A percentile compares a stretch with the other conserved stretches of the same genome.
Evolutionary conservation across 2,113 vertebrate genomes (phyloP).

Genomic region (Sebastes schlegelii): DNA sequence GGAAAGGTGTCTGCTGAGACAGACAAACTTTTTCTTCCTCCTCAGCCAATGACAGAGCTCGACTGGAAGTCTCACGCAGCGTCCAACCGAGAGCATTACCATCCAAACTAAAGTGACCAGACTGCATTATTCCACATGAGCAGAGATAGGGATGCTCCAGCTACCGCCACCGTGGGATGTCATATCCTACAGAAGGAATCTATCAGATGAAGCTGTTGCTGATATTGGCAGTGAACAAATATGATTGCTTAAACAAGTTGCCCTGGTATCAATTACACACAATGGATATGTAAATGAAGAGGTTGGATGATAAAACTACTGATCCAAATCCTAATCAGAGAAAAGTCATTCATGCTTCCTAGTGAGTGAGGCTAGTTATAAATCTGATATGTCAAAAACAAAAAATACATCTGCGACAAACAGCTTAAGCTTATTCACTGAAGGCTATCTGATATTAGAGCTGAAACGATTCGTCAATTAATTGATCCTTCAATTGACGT

Average conservation of each 20-base stretch:
- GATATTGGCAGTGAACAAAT: constrained; percentile 19
- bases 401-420: neutral
- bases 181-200: neutral
- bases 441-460: neutral
- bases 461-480: neutral
- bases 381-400: neutral
- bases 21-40: constrained; percentile 56
- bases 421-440: neutral
- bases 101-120: constrained; percentile 38
- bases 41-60: constrained; percentile 32
- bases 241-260: neutral
- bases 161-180: neutral
- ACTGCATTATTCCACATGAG: constrained; percentile 50
- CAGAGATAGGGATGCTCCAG: constrained; percentile 8
- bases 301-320: neutral
- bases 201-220: constrained; percentile 2
- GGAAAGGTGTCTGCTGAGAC: constrained; percentile 65
- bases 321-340: neutral
- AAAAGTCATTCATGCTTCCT: neutral
- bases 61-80: constrained; percentile 28
- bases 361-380: neutral
- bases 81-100: constrained; percentile 10
- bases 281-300: neutral
- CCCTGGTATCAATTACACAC: neutral
- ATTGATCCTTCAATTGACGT: too few relatives aligned